Percentiles rank a stretch among this genome's conserved stretches.
Conservation (phyloP, 2,888 invertebrate genomes). For the Polyploca ridens region DNA sequence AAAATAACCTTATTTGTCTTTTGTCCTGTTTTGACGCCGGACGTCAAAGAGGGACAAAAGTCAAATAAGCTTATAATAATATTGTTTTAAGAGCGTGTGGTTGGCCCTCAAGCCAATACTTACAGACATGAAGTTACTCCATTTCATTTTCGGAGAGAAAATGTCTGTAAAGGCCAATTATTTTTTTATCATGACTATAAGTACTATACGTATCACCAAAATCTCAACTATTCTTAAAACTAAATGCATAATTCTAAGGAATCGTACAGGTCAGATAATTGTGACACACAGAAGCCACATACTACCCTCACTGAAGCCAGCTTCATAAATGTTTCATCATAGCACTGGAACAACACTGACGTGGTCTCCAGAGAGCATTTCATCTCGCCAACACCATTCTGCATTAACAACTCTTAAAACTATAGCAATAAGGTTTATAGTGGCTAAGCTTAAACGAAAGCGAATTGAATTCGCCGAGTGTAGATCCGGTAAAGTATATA, state of each 20-base stretch:
- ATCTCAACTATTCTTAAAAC: not conserved
- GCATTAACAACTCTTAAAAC: not conserved
- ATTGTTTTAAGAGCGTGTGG: too few relatives aligned
- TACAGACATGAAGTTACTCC: too few relatives aligned
- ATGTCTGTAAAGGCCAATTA: too few relatives aligned
- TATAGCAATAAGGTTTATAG: not conserved
- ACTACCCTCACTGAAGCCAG: not conserved
- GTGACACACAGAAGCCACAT: not conserved
- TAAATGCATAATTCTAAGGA: not conserved
- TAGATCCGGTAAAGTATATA: constrained; percentile 6
- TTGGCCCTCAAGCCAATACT: too few relatives aligned
- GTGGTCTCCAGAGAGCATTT: constrained; percentile 20
- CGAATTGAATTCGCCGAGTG: not conserved
- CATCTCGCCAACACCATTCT: not conserved
- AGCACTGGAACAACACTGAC: constrained; percentile 21
- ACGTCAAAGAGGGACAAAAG: too few relatives aligned
- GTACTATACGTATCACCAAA: too few relatives aligned
- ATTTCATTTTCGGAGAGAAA: too few relatives aligned
- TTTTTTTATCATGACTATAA: too few relatives aligned
- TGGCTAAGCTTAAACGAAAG: not conserved
- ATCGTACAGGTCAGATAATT: not conserved
- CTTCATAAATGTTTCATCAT: constrained; percentile 39
- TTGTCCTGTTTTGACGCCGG: too few relatives aligned
- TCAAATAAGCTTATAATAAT: too few relatives aligned
- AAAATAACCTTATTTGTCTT: too few relatives aligned